Evolutionary conservation across 2,888 invertebrate species (phyloP).

Genomic region (Girardia tigrina): DNA sequence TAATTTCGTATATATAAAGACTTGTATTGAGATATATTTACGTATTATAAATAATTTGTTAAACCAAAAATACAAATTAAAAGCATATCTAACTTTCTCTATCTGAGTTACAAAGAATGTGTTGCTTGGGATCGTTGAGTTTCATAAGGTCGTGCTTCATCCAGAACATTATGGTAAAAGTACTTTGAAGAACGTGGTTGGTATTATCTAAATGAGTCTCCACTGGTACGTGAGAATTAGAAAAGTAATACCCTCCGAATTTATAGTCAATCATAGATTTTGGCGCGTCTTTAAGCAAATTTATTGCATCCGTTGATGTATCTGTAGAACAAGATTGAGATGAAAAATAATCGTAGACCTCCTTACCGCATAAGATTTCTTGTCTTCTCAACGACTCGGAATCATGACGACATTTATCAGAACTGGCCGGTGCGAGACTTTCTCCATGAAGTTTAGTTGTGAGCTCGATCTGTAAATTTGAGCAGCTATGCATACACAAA

Average conservation of each 20-base stretch:
- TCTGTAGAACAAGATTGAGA: too few relatives aligned
- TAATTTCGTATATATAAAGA: too few relatives aligned
- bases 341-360: too few relatives aligned
- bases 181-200: conserved; percentile 61
- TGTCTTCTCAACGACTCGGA: not conserved
- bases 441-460: not conserved
- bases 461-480: not conserved
- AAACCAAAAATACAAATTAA: not conserved
- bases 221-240: not conserved
- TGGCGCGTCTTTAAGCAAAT: not conserved
- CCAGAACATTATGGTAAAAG: conserved; percentile 83
- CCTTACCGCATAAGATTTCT: not conserved
- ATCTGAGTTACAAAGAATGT: conserved; percentile 86
- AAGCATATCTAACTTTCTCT: conserved; percentile 66
- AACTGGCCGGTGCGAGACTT: not conserved
- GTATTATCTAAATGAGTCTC: not conserved
- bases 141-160: conserved; percentile 70
- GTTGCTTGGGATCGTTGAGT: conserved; percentile 66
- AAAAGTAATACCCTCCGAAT: not conserved
- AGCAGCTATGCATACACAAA: not conserved
- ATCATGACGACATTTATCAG: not conserved
- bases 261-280: not conserved
- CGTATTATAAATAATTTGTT: not conserved
- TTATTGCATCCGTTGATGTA: not conserved
- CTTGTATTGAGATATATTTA: not conserved